Percentiles rank a stretch among this genome's conserved stretches.
Conservation (phyloP, 2,113 vertebrate genomes). For the Alethe castanea region DNA sequence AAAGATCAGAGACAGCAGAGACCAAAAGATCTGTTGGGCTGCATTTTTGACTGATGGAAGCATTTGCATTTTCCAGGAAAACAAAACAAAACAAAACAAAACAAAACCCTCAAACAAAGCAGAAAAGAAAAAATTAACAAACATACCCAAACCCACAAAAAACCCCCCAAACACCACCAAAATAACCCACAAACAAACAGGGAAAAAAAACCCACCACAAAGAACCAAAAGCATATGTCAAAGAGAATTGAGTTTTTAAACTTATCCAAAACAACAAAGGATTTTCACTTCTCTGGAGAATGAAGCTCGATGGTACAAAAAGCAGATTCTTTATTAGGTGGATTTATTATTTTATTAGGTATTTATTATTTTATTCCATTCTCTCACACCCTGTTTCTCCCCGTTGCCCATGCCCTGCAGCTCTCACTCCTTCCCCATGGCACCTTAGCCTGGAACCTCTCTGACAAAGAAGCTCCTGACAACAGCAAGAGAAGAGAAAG, state of each 20-base stretch:
- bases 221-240: not conserved
- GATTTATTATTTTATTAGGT: no score
- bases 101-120: not conserved
- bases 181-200: no score
- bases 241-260: not conserved
- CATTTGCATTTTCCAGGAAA: not conserved
- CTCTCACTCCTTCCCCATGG: not conserved
- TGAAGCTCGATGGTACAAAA: not conserved
- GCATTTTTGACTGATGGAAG: not conserved
- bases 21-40: not conserved
- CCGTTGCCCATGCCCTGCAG: fast-evolving
- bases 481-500: not conserved
- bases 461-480: not conserved
- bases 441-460: not conserved
- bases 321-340: not conserved
- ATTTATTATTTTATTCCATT: not conserved
- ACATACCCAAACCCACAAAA: not conserved
- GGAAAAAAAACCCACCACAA: no score
- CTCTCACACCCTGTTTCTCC: not conserved
- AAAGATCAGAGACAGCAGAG: not conserved
- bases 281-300: not conserved
- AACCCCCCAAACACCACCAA: not conserved
- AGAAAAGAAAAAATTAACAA: not conserved
- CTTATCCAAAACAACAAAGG: not conserved
- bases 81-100: not conserved